Base-by-base conservation (phyloP, 2,888 invertebrate genomes). In the Heliconius charithonia region DNA sequence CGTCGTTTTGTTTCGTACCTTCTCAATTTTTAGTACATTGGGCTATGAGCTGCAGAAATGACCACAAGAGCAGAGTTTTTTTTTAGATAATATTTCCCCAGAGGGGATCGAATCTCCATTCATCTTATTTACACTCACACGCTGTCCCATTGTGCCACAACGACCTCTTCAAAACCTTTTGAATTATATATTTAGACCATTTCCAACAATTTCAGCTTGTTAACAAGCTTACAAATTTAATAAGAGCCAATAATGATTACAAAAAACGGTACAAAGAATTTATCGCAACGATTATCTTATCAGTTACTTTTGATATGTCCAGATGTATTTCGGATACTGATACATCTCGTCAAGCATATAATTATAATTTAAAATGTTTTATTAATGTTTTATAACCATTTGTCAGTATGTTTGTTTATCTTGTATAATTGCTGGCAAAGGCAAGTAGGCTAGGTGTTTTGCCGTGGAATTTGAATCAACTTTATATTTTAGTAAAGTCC, bases 131-230 rank as follows among this genome's bases (percentile, higher is more conserved):
- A 22, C 19, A 51, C 3, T 22, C 51, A 22, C 22, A 51, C 22
- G 19, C 51, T 3, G 7, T 4, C 7, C 22, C 22, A 22, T 22
- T 51, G 22, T 51, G 19, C 51, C 45, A 45, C 16, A 6, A 45
- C 6, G 45, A 16, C 16, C 6, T 37, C 37, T 51, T 16, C 6
- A 51, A 51, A 51, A 22, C 51, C 22, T 22, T 7, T 9, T 22
- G 9, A 51, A 51, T 7, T 37, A 32, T 59, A 67, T 69, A 74
- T 74, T 27, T 81, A 87, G 87, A 89, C 9, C 69, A 69, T 69
- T 25, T 45, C 25, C 45, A 45, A 45, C 69, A 45, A 69, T 25
- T 37, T 41, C 37, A 69, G 69, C 41, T 69, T 27, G 41, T 41
- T 69, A 69, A 69, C 69, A 69, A 25, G 69, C 3, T 45, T 41